Percentiles rank a stretch among this genome's conserved stretches.
Evolutionary conservation across 2,797 vertebrate genomes (phyloP).

Genomic region (Pangasius mekongensis): DNA sequence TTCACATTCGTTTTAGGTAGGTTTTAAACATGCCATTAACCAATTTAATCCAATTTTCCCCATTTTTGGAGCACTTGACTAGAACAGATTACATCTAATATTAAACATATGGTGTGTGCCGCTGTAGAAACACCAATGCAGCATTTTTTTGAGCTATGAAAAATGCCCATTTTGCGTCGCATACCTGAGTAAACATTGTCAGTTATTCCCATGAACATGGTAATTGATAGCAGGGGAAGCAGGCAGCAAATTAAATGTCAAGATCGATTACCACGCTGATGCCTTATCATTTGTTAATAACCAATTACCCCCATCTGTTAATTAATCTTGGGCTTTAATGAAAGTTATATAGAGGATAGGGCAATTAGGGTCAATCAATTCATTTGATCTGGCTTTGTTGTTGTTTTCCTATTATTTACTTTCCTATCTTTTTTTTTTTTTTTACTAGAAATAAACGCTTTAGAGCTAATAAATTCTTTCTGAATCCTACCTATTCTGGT

Average conservation of each 20-base stretch:
- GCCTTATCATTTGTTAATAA: constrained; percentile 83
- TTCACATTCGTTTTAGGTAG: constrained; percentile 81
- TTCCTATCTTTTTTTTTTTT: neutral
- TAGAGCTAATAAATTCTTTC: neutral
- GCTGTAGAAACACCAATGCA: constrained; percentile 70
- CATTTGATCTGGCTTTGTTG: constrained; percentile 26
- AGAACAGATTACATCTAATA: constrained; percentile 85
- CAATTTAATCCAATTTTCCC: constrained; percentile 86
- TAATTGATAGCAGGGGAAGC: constrained; percentile 80
- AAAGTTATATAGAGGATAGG: constrained; percentile 62
- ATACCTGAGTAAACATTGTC: constrained; percentile 69
- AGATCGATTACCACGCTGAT: constrained; percentile 81
- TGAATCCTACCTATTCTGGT: neutral
- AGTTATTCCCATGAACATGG: constrained; percentile 72
- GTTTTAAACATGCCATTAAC: constrained; percentile 86
- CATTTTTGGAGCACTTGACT: constrained; percentile 80
- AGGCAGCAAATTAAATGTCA: constrained; percentile 82
- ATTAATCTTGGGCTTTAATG: constrained; percentile 73
- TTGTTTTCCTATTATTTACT: constrained; percentile 34
- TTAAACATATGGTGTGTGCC: constrained; percentile 82
- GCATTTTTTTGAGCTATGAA: constrained; percentile 69
- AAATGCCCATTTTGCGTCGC: constrained; percentile 64
- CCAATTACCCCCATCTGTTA: constrained; percentile 82
- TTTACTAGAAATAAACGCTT: neutral
- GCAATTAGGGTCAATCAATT: constrained; percentile 45